These are phyloP conservation scores for Beris chalybata DNA, from an alignment of 2,888 invertebrate species.

Conservation along the genomic window DNA sequence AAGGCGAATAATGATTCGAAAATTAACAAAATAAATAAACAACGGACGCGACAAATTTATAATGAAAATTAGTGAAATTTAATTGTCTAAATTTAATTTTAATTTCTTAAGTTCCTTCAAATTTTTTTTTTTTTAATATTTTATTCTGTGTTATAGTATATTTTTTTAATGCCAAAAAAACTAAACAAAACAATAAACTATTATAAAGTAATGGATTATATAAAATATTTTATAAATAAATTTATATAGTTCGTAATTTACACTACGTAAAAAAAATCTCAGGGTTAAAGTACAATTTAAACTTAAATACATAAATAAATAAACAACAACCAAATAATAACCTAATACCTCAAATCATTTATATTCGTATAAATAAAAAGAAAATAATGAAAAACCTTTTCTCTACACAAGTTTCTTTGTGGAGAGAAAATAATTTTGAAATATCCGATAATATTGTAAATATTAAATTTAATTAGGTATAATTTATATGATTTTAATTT, in stretches of 20 bases:
- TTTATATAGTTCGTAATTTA: background rate
- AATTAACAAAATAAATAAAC: constrained; percentile 39
- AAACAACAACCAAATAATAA: constrained; percentile 12
- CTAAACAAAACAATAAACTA: constrained; percentile 36
- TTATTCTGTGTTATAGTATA: constrained; percentile 5
- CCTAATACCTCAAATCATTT: constrained; percentile 13
- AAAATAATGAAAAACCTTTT: background rate
- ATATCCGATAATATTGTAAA: too few species aligned
- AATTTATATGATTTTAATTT: background rate
- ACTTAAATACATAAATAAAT: constrained; percentile 18
- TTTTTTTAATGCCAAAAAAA: constrained; percentile 28
- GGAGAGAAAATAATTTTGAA: constrained; percentile 1
- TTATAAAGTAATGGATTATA: constrained; percentile 8
- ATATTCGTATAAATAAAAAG: background rate
- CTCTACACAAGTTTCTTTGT: background rate
- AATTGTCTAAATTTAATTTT: too few species aligned
- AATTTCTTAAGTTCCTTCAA: constrained; percentile 20
- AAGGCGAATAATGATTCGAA: constrained; percentile 35
- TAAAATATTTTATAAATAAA: constrained; percentile 23
- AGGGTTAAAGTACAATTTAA: constrained; percentile 31
- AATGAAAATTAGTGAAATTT: too few species aligned
- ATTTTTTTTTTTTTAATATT: constrained; percentile 24
- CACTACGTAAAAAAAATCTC: constrained; percentile 15
- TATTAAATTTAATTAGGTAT: background rate
- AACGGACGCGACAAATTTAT: constrained; percentile 31